phyloP scores from a whole-genome alignment of 1,140 invertebrate species.

The Rhynchophorus ferrugineus region DNA sequence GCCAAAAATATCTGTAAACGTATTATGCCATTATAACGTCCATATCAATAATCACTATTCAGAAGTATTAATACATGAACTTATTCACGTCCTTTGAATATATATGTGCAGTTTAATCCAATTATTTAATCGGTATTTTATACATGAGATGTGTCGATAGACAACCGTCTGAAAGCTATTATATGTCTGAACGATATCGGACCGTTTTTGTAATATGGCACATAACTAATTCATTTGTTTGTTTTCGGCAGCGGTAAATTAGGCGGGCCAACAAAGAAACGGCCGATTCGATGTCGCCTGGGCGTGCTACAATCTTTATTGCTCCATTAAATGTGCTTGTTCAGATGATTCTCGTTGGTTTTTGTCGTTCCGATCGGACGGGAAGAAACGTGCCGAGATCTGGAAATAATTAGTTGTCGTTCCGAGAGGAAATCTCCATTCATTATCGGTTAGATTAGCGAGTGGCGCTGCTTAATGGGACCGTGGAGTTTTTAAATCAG shows the following conservation, averaged over 20 bases:
- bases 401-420: neutral
- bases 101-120: too few species aligned
- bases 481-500: too few species aligned
- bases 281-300: neutral
- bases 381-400: neutral
- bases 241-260: neutral
- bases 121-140: too few species aligned
- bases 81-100: too few species aligned
- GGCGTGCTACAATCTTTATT: neutral
- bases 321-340: neutral
- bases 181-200: too few species aligned
- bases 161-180: too few species aligned
- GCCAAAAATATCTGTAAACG: too few species aligned
- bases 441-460: neutral
- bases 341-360: neutral
- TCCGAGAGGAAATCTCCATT: neutral
- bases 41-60: too few species aligned
- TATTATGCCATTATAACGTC: too few species aligned
- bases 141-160: too few species aligned
- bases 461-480: neutral
- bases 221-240: neutral
- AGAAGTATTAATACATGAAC: too few species aligned
- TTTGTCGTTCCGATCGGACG: neutral
- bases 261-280: neutral
- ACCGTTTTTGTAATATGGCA: too few species aligned